Base-by-base conservation (phyloP, 1,140 invertebrate genomes). In the Hycleus cichorii region DNA sequence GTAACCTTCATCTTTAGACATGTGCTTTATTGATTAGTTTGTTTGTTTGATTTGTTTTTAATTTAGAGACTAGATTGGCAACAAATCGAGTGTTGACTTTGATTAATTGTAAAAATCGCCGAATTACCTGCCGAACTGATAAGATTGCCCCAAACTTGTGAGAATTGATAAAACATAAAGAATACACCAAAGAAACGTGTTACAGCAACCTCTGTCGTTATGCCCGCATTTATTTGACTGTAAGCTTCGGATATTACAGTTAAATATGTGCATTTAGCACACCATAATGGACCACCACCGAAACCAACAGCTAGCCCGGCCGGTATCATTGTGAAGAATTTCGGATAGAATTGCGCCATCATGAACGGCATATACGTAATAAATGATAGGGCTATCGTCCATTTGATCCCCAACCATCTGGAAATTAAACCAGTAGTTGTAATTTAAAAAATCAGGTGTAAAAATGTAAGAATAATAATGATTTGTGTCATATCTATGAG, bases 121-220 rank as follows among this genome's bases (percentile, higher is more conserved):
- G 18, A 18, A 18, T 78, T 74, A 86, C 86, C 83, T 64, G 85
- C 80, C 2, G 92, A 96, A 38, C 93, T 94, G 45, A 96, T 89
- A 0, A 95, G 78, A 73, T 96, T 96, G 0, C 93, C 93, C 90
- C 90, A 90, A 24, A 94, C 88, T 73, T 93, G 90, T 0, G 92
- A 88, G 77, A 90, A 87, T 75, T 97, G 94, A 69, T 94, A 96
- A 68, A 95, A 86, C 84, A 93, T 89, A 77, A 94, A 95, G 76
- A 95, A 95, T 2, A 93, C 77, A 0, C 92, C 91, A 70, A 95
- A 95, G 74, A 94, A 93, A 62, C 87, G 76, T 3, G 89, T 87
- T 26, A 93, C 86, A 25, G 91, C 76, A 1, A 87, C 79, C 44
- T 91, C 88, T 0, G 81, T 75, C 2, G 78, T 68, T 3, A 87